Evolutionary conservation across 2,888 invertebrate species (phyloP), one percentile per base, ranked within the genome.

Genomic region (Scaptomyza parva): DNA sequence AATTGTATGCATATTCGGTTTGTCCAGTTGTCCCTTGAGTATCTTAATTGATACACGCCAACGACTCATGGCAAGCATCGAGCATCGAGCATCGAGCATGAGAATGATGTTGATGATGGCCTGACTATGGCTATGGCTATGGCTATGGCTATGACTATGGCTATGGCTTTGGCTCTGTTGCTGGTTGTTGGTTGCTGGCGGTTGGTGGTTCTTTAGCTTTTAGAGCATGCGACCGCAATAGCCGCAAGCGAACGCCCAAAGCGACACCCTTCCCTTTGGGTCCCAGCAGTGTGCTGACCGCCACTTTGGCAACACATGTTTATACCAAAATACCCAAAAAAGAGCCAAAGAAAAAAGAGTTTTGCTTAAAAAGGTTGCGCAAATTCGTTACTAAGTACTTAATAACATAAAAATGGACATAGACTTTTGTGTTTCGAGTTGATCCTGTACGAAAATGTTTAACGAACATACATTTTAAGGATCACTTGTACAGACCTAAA

Each of bases 11-110:
- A 62, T n/a, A n/a, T 45, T 61, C 55, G 39, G 58, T 53, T 55
- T 37, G 33, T 33, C n/a, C n/a, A n/a, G 26, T 37, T 33, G 58
- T 75, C 84, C 72, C 78, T 45, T 48, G 73, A 64, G 80, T 63
- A 62, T 70, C 84, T 83, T 80, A 80, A 83, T 80, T 80, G 80
- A 80, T 80, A 65, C 71, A 50, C 14, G n/a, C n/a, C n/a, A n/a
- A n/a, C 35, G 3, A 74, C 61, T 57, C 33, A 22, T 47, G 40
- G 37, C 51, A 26, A 35, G n/a, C 33, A n/a, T 33, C n/a, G n/a
- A n/a, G n/a, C n/a, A n/a, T n/a, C n/a, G n/a, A n/a, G n/a, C n/a
- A n/a, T n/a, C n/a, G 33, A n/a, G 33, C 0, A n/a, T 11, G 33
- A 33, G 14, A 4, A 12, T 47, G 43, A 6, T 30, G 12, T 6